Evolutionary conservation across 2,888 invertebrate species (phyloP), one percentile per base, ranked within the genome.

Genomic region (Linnaemya vulpina): DNA sequence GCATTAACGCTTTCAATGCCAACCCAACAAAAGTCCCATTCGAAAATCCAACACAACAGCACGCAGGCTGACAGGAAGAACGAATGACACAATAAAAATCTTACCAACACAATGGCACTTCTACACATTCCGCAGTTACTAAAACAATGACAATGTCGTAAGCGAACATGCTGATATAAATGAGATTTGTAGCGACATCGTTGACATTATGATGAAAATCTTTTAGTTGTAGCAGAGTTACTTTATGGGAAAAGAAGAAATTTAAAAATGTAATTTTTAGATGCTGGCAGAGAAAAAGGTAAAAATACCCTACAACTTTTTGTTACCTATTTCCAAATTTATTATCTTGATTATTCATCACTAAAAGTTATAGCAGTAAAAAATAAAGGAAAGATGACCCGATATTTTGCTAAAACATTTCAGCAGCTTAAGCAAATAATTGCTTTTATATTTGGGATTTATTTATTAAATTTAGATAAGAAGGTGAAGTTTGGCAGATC

Each of bases 181-280:
- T 76, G 76, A 82, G 63, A 77, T 77, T 77, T 76, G 46, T 63
- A 78, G 78, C 77, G 80, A 86, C 71, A 76, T 68, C 81, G 86
- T 86, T 86, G 80, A 77, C 80, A 83, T 81, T 77, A 63, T 70
- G 77, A 83, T 81, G 80, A 70, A 86, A 86, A 76, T 86, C 76
- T 68, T 55, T 63, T 77, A 43, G 60, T 62, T 67, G n/a, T 38
- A 55, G 9, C 63, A 53, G 30, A 40, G 60, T 62, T 30, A 70
- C 25, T 71, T 71, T 13, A 55, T 11, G 35, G 20, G 30, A n/a
- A 20, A 46, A 49, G 13, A n/a, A n/a, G 11, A 38, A 8, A 25
- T 30, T 1, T 9, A 20, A 68, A n/a, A 53, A 35, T 68, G 22
- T 20, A 68, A 68, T 10, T 55, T 22, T 15, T 17, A 55, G 17